A percentile compares a stretch with the other conserved stretches of the same genome.
Conservation (phyloP, 2,888 invertebrate genomes). For the Dynastes maya region DNA sequence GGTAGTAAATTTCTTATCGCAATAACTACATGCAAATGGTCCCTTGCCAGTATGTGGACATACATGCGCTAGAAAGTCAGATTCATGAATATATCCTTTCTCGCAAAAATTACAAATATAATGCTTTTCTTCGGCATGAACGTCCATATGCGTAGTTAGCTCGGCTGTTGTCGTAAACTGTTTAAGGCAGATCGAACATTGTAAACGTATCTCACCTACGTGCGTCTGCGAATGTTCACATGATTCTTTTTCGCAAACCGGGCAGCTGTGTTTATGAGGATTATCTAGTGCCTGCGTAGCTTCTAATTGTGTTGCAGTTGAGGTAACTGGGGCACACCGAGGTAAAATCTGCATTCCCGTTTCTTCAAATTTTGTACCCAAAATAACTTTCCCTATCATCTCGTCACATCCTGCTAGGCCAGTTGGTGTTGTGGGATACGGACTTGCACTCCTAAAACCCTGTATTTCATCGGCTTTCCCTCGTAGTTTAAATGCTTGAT, state of each 20-base stretch:
- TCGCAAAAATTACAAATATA: constrained; percentile 74
- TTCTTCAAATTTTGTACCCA: too few relatives aligned
- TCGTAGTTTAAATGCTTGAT: too few relatives aligned
- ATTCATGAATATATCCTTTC: constrained; percentile 73
- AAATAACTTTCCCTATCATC: too few relatives aligned
- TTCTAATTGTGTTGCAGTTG: constrained; percentile 10
- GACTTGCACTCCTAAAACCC: too few relatives aligned
- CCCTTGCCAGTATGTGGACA: constrained; percentile 68
- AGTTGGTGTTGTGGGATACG: too few relatives aligned
- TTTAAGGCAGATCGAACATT: constrained; percentile 66
- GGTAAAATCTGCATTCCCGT: too few relatives aligned
- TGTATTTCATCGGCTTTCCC: too few relatives aligned
- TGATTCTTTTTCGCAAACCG: constrained; percentile 66
- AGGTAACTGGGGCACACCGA: constrained; percentile 10
- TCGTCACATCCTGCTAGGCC: too few relatives aligned
- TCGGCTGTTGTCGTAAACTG: constrained; percentile 68
- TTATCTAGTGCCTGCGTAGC: constrained; percentile 49
- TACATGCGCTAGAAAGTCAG: constrained; percentile 73
- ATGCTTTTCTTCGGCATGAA: constrained; percentile 73
- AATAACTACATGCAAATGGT: constrained; percentile 65
- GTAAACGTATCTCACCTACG: constrained; percentile 68
- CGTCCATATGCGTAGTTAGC: constrained; percentile 71
- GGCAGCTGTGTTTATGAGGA: constrained; percentile 62
- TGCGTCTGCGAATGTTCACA: constrained; percentile 67
- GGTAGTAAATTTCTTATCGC: constrained; percentile 74